Conservation (phyloP, 2,797 vertebrate species). For the Siniperca scherzeri region DNA sequence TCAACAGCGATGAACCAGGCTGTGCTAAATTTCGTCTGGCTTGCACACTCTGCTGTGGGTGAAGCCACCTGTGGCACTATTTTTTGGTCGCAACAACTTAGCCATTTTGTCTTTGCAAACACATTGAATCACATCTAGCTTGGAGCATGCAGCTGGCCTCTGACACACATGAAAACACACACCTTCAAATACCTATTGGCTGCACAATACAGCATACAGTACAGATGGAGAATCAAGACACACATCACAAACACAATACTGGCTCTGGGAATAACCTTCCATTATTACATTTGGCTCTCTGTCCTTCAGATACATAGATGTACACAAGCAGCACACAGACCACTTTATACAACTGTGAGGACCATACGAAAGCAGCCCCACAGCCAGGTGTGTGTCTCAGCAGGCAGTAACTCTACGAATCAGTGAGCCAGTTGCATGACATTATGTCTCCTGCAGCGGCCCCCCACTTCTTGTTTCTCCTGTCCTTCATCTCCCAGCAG, state of each 20-base stretch:
- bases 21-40: neutral
- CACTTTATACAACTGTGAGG: conserved; percentile 19
- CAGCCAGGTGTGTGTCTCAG: conserved; percentile 72
- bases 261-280: conserved; percentile 7
- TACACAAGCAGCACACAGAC: conserved; percentile 7
- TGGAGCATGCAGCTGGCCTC: neutral
- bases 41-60: neutral
- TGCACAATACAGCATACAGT: neutral
- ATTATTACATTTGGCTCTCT: conserved; percentile 15
- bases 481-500: conserved; percentile 74
- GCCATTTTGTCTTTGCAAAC: neutral
- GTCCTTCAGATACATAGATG: conserved; percentile 24
- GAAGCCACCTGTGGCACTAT: neutral
- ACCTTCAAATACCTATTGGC: neutral
- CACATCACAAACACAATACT: neutral
- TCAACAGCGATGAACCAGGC: neutral
- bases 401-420: conserved; percentile 54
- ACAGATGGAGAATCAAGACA: neutral
- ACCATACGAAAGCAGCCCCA: conserved; percentile 20
- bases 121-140: conserved; percentile 1
- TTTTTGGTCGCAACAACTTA: neutral
- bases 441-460: conserved; percentile 64
- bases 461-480: conserved; percentile 65
- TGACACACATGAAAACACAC: conserved; percentile 7
- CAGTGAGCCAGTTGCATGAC: conserved; percentile 66